These are phyloP conservation scores for Philopotamus ludificatus DNA, from an alignment of 1,140 invertebrate species.

Conservation along the genomic window DNA sequence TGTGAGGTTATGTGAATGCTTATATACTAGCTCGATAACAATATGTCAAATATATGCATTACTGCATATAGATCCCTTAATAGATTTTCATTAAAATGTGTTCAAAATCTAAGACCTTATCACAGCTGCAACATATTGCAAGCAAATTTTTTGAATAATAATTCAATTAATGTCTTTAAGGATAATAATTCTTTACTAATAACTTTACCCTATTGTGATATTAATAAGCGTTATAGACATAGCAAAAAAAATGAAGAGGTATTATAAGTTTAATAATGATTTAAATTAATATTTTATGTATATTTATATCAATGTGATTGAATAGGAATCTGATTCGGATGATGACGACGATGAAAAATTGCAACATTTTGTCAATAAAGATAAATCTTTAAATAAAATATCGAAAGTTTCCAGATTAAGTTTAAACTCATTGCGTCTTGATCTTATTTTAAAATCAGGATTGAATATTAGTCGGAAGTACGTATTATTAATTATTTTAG, in stretches of 20 bases:
- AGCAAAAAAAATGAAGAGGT: constrained; percentile 12
- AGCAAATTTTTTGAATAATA: not conserved
- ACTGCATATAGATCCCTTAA: no score
- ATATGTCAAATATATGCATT: no score
- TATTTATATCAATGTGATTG: constrained; percentile 12
- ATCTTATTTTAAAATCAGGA: constrained; percentile 28
- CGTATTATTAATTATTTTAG: no score
- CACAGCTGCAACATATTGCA: no score
- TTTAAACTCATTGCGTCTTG: constrained; percentile 12
- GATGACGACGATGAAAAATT: constrained; percentile 17
- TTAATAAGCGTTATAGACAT: constrained; percentile 20
- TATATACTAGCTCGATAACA: no score
- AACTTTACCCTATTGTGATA: not conserved
- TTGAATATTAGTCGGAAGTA: constrained; percentile 33
- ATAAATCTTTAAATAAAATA: constrained; percentile 16
- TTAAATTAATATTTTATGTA: not conserved
- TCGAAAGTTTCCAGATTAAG: constrained; percentile 27
- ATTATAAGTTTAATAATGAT: not conserved
- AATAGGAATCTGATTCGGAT: constrained; percentile 1
- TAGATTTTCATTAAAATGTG: no score
- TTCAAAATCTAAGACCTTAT: no score
- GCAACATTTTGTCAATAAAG: constrained; percentile 11
- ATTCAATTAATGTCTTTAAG: not conserved
- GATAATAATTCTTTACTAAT: no score
- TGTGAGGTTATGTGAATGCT: no score